Evolutionary conservation across 1,140 invertebrate species (phyloP).

Genomic region (Achatina immaculata): DNA sequence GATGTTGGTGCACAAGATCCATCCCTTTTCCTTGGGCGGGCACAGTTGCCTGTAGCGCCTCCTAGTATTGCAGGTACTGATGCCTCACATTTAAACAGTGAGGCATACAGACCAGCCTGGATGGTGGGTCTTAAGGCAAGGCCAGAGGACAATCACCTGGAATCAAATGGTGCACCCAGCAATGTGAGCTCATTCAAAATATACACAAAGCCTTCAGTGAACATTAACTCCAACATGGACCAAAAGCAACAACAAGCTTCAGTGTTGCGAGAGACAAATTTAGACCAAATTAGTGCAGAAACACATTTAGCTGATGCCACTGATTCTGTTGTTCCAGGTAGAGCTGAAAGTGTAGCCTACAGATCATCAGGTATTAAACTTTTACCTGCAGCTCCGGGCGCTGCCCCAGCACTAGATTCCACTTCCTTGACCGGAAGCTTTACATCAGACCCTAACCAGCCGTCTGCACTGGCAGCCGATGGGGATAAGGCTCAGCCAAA

Average conservation of each 20-base stretch:
- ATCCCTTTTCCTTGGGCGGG: not conserved
- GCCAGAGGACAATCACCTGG: not conserved
- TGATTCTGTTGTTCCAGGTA: not conserved
- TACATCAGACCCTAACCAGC: not conserved
- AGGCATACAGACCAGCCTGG: constrained; percentile 21
- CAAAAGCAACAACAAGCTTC: not conserved
- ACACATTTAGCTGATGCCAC: constrained; percentile 6
- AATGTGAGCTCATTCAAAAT: constrained; percentile 39
- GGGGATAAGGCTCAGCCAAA: constrained; percentile 43
- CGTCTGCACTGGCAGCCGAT: not conserved
- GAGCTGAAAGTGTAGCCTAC: constrained; percentile 8
- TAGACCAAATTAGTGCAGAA: constrained; percentile 45
- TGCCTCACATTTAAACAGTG: not conserved
- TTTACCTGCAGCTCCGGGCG: not conserved
- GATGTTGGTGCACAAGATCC: not conserved
- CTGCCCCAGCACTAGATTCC: not conserved
- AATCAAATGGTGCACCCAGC: constrained; percentile 10
- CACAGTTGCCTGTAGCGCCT: not conserved
- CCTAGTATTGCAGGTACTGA: not conserved
- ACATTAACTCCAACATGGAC: not conserved
- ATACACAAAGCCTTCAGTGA: constrained; percentile 30
- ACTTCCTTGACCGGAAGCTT: constrained; percentile 39
- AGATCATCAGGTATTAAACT: constrained; percentile 7
- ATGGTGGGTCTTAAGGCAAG: constrained; percentile 10
- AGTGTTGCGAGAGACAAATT: constrained; percentile 5